Percentiles rank a stretch among this genome's conserved stretches.
Evolutionary conservation across 2,113 vertebrate genomes (phyloP).

Genomic region (Malaclemys terrapin): DNA sequence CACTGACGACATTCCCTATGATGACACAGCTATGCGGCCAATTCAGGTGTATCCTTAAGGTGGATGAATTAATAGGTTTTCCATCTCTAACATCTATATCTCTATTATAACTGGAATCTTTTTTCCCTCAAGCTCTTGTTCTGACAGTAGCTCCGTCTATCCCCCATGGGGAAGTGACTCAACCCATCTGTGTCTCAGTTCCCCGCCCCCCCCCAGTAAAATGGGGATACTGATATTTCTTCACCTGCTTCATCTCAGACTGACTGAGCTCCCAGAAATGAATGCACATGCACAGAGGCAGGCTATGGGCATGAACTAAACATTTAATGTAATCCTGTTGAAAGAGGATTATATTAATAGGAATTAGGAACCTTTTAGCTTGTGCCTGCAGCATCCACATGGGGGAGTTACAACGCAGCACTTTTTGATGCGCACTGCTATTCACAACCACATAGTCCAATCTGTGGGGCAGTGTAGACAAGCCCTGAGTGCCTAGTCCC

Average conservation of each 20-base stretch:
- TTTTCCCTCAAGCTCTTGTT: neutral
- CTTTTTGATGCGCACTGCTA: neutral
- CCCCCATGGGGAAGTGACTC: neutral
- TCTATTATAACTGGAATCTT: neutral
- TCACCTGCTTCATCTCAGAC: neutral
- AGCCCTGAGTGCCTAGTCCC: neutral
- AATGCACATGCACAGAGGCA: neutral
- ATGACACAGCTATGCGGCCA: neutral
- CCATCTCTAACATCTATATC: neutral
- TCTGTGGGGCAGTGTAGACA: neutral
- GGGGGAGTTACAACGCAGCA: neutral
- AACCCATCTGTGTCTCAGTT: neutral
- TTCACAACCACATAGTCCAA: neutral
- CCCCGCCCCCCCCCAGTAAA: neutral
- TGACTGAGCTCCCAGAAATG: neutral
- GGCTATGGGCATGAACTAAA: neutral
- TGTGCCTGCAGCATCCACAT: neutral
- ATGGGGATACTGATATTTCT: neutral
- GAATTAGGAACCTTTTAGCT: neutral
- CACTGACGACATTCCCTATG: neutral
- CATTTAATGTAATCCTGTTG: neutral
- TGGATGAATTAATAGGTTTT: neutral
- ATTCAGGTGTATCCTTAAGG: slow-evolving; percentile 18
- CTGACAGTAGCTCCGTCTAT: neutral
- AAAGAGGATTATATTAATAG: neutral